Evolutionary conservation across 2,888 invertebrate species (phyloP).

Genomic region (Lymantria monacha): DNA sequence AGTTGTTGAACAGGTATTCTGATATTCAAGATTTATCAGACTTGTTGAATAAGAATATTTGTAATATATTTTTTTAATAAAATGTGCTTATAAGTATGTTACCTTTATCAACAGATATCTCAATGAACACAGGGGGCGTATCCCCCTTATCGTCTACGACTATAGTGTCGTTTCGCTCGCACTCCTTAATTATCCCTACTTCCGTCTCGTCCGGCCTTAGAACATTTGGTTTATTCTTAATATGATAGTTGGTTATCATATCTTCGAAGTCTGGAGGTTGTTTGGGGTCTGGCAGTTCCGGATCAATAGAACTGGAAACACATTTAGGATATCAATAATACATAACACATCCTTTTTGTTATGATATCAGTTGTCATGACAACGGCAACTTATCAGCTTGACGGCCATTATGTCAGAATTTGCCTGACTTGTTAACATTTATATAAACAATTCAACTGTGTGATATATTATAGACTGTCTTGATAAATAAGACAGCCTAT

Average conservation of each 20-base stretch:
- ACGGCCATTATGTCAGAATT: too few relatives aligned
- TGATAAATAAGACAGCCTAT: too few relatives aligned
- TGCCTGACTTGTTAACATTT: too few relatives aligned
- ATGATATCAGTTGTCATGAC: too few relatives aligned
- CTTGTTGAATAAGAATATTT: too few relatives aligned
- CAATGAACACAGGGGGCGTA: conserved; percentile 52
- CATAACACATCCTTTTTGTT: too few relatives aligned
- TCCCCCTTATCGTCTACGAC: conserved; percentile 5
- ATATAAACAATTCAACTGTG: too few relatives aligned
- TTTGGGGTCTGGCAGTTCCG: conserved; percentile 19
- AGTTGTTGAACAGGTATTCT: too few relatives aligned
- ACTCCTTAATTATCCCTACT: background rate
- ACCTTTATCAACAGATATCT: conserved; percentile 57
- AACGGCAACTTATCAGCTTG: too few relatives aligned
- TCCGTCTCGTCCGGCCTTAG: conserved; percentile 3
- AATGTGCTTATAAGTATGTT: conserved; percentile 1
- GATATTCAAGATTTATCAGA: too few relatives aligned
- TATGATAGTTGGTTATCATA: conserved; percentile 63
- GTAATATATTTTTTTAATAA: too few relatives aligned
- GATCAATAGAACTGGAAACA: background rate
- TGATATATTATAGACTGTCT: too few relatives aligned
- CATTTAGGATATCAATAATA: background rate
- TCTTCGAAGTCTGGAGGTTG: conserved; percentile 59
- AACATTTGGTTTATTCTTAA: conserved; percentile 43
- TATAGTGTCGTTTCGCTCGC: conserved; percentile 2